Percentiles rank a stretch among this genome's conserved stretches.
phyloP scores from a whole-genome alignment of 1,140 invertebrate species.

The Leptoteleia sp. region DNA sequence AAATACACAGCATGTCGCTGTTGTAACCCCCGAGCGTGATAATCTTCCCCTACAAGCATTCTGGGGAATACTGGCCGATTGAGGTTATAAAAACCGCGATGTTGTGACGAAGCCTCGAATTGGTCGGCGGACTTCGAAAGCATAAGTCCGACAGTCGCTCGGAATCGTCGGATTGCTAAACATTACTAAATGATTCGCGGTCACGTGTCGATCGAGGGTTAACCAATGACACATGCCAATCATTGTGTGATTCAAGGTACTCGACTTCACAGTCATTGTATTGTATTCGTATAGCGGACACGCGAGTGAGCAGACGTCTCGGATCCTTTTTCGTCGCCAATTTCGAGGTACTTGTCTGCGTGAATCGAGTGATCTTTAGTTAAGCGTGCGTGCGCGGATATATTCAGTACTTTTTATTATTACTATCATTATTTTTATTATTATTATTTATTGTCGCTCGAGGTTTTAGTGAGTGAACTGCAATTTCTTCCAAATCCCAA shows the following conservation, averaged over 20 bases:
- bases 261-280: slow-evolving; percentile 34
- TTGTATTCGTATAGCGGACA: slow-evolving; percentile 25
- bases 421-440: no score
- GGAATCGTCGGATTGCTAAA: slow-evolving; percentile 11
- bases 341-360: no score
- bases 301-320: slow-evolving; percentile 16
- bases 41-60: no score
- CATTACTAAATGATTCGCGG: slow-evolving; percentile 38
- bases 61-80: neutral
- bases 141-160: neutral
- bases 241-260: slow-evolving; percentile 43
- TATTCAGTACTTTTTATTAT: no score
- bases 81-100: slow-evolving; percentile 6
- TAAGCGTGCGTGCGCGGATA: no score
- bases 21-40: no score
- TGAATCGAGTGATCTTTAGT: no score
- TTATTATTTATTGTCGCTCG: no score
- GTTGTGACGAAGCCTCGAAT: neutral
- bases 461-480: no score
- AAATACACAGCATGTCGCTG: no score
- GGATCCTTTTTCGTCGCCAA: no score
- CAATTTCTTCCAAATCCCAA: no score
- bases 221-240: slow-evolving; percentile 65
- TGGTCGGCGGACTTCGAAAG: neutral
- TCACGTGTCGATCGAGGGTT: slow-evolving; percentile 62